Percentiles rank a stretch among this genome's conserved stretches.
Conservation (phyloP, 2,113 vertebrate genomes). For the Octodon degus region DNA sequence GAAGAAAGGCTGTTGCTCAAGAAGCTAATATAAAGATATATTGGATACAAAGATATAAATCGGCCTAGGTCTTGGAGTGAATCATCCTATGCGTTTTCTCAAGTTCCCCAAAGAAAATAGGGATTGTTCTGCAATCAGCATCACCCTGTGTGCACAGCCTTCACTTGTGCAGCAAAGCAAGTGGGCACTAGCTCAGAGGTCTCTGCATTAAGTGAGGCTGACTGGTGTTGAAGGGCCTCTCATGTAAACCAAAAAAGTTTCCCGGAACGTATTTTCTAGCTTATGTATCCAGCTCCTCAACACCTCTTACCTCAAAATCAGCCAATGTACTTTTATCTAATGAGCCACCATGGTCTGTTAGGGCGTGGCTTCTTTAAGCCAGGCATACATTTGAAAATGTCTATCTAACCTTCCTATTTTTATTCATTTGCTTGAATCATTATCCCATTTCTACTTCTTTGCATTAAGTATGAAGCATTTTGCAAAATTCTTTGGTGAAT, state of each 20-base stretch:
- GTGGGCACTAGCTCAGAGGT: neutral
- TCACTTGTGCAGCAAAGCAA: too few species aligned
- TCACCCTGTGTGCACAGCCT: fast-evolving
- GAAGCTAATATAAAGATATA: neutral
- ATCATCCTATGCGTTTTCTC: neutral
- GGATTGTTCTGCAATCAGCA: neutral
- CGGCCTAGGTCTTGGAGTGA: too few species aligned
- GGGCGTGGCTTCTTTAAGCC: neutral
- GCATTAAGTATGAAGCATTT: neutral
- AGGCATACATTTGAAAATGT: neutral
- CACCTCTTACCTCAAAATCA: neutral
- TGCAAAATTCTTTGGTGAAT: neutral
- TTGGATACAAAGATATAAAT: too few species aligned
- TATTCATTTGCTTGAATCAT: neutral
- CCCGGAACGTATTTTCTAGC: neutral
- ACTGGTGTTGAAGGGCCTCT: fast-evolving
- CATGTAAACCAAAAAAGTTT: neutral
- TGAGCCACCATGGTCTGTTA: neutral
- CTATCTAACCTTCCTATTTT: neutral
- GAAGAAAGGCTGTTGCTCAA: neutral
- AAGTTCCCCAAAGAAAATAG: neutral
- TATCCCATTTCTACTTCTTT: neutral
- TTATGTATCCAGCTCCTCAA: neutral
- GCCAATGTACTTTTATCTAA: neutral
- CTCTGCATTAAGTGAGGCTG: neutral